phyloP scores from a whole-genome alignment of 2,797 vertebrate species.

The Danio tinwini region DNA sequence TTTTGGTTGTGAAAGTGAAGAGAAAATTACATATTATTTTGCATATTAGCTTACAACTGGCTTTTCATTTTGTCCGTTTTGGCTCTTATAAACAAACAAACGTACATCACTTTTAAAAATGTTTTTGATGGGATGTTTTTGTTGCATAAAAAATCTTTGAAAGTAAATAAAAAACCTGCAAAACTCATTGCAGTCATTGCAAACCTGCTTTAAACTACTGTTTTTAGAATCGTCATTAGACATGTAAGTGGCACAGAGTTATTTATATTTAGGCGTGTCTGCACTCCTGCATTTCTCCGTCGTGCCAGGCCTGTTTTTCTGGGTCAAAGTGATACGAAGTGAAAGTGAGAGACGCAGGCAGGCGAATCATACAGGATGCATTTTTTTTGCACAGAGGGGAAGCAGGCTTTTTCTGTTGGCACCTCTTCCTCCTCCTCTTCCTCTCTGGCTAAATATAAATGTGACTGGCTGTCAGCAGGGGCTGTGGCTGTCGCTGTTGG shows the following conservation, averaged over 20 bases:
- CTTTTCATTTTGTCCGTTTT: too few relatives aligned
- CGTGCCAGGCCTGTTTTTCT: slow-evolving; percentile 77
- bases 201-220: background rate
- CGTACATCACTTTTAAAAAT: too few relatives aligned
- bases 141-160: background rate
- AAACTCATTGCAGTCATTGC: background rate
- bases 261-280: slow-evolving; percentile 76
- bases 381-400: slow-evolving; percentile 24
- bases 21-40: too few relatives aligned
- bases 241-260: slow-evolving; percentile 79
- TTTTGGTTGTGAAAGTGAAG: too few relatives aligned
- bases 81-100: too few relatives aligned
- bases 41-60: too few relatives aligned
- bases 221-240: slow-evolving; percentile 69
- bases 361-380: slow-evolving; percentile 39
- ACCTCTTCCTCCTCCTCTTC: slow-evolving; percentile 65
- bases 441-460: slow-evolving; percentile 71
- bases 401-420: slow-evolving; percentile 48
- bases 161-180: background rate
- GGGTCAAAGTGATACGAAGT: slow-evolving; percentile 72
- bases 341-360: slow-evolving; percentile 50
- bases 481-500: slow-evolving; percentile 58
- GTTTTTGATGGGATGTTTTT: too few relatives aligned
- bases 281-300: slow-evolving; percentile 67
- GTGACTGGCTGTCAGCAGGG: slow-evolving; percentile 47